Base-by-base conservation (phyloP, 2,888 invertebrate genomes). In the Gryllus longicercus region DNA sequence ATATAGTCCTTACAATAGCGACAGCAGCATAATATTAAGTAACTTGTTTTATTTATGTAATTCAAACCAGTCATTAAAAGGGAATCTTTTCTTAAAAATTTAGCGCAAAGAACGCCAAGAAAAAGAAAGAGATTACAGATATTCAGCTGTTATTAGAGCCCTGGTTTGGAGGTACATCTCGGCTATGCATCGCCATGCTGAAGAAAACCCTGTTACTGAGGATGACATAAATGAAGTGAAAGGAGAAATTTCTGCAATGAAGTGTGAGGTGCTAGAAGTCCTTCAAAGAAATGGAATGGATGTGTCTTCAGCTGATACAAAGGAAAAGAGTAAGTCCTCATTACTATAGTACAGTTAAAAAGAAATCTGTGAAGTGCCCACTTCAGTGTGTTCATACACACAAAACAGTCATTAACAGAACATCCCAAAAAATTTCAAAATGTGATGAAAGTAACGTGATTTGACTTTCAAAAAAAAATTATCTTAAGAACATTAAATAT, bases 181-280 rank as follows among this genome's bases (percentile, higher is more conserved):
- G 12, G 92, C 94, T 18, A 95, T 94, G 89, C 96, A 97, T 85
- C 91, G 95, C 76, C 93, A 93, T 86, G 91, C 92, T 85, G 95
- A 96, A 84, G 93, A 95, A 84, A 94, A 94, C 79, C 91, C 93
- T 0, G 96, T 98, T 0, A 96, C 96, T 0, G 98, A 98, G 86
- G 98, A 98, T 84, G 95, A 96, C 85, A 91, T 98, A 82, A 97
- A 97, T 85, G 98, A 98, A 88, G 92, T 98, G 51, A 98, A 98
- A 87, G 94, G 95, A 84, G 98, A 98, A 84, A 94, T 98, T 75
- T 96, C 96, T 0, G 92, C 97, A 0, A 93, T 98, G 89, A 91
- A 96, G 83, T 98, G 95, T 85, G 97, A 98, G 86, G 90, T 98
- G 83, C 89, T 98, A 1, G 97, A 97, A 84, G 94, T 98, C 51